These are phyloP conservation scores for Loxodonta africana DNA, from an alignment of 2,113 vertebrate genomes.

Conservation along the genomic window DNA sequence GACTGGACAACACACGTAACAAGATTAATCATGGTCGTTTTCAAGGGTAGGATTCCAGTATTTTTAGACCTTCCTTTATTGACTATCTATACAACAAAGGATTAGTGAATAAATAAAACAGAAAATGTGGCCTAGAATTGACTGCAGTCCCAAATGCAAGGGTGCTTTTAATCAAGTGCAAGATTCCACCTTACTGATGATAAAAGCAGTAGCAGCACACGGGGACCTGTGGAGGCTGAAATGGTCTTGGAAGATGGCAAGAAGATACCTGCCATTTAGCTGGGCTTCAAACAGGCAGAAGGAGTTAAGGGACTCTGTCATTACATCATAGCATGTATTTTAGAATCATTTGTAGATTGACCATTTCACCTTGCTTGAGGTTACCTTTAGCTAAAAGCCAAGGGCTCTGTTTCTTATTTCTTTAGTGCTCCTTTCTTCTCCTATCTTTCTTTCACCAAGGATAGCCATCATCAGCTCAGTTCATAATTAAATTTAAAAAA, in stretches of 20 bases:
- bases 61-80: background rate
- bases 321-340: background rate
- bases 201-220: background rate
- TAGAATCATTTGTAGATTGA: background rate
- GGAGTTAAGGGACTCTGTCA: background rate
- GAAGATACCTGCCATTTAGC: background rate
- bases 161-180: background rate
- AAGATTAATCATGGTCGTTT: no score
- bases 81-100: background rate
- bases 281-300: background rate
- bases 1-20: no score
- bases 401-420: background rate
- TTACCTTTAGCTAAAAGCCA: background rate
- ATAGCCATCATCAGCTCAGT: no score
- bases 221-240: background rate
- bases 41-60: no score
- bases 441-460: no score
- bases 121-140: background rate
- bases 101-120: background rate
- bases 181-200: background rate
- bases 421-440: background rate
- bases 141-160: background rate
- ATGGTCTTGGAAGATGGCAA: background rate
- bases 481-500: no score
- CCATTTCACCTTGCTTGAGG: background rate